Base-by-base conservation (phyloP, 2,113 vertebrate genomes). In the Probosciger aterrimus region DNA sequence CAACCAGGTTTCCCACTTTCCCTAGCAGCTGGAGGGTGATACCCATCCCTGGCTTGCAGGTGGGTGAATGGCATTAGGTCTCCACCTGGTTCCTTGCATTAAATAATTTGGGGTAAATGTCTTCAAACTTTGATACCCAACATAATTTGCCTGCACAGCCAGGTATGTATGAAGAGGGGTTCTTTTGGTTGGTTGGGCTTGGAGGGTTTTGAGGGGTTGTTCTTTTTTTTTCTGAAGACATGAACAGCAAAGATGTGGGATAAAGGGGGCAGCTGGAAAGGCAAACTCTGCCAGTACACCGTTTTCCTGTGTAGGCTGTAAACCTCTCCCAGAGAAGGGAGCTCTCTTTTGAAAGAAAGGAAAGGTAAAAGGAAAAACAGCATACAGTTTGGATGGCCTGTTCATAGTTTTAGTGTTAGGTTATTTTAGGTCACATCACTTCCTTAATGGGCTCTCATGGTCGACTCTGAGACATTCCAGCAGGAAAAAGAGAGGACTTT, bases 401-500 rank as follows among this genome's bases (percentile, higher is more conserved):
- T 28, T 94, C 68, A n/a, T 60, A 41, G 46, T 75, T 92, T 82
- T 50, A 64, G 62, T 33, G 43, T 67, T 86, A 67, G 77, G 86
- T 92, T 93, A 93, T 86, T 92, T 82, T 86, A 82, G 85, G 90
- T 89, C 81, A 39, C 70, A 84, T 59, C 62, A 87, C 69, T 67
- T 83, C 57, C 86, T 94, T 97, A 94, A 96, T 93, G 90, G 77
- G 41, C 62, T 96, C 52, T 93, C 11, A 0, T 5, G 10, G 93
- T 75, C 4, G 14, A 52, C 86, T 83, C 7, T 64, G 60, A 88
- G 57, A 41, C 60, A 73, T 89, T 96, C 73, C 93, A 95, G 74
- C 62, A 94, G 77, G 39, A 85, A 88, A 86, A 90, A 84, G 57
- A 90, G 86, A 96, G 88, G 80, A 71, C 83, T 92, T 94, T 96